phyloP scores from a whole-genome alignment of 2,797 vertebrate species.

The Melanotaenia boesemani region DNA sequence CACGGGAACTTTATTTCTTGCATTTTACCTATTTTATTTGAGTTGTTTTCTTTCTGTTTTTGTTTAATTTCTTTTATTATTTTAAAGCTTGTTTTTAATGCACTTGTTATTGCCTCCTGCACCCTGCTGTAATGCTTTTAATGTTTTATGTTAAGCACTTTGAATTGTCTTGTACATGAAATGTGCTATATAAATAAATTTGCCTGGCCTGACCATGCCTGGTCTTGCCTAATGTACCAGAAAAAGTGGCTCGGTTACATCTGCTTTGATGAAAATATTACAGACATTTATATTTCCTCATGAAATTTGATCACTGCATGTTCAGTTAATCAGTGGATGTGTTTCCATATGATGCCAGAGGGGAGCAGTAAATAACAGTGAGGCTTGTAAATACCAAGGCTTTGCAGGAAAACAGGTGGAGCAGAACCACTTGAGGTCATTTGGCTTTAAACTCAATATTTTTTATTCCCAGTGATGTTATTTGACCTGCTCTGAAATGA shows the following conservation, averaged over 20 bases:
- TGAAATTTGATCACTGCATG: not conserved
- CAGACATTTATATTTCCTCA: not conserved
- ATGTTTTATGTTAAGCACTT: too few species aligned
- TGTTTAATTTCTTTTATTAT: too few species aligned
- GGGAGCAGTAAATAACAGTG: conserved; percentile 22
- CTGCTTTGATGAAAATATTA: not conserved
- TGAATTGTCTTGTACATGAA: too few species aligned
- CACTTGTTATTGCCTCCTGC: too few species aligned
- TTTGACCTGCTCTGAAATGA: conserved; percentile 24
- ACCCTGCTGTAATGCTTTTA: too few species aligned
- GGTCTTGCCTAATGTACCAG: not conserved
- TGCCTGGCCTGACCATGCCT: too few species aligned
- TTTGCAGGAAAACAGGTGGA: conserved; percentile 63
- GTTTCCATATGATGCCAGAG: conserved; percentile 17
- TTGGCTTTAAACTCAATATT: conserved; percentile 44
- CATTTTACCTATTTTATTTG: too few species aligned
- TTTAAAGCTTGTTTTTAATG: too few species aligned
- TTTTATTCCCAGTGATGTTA: conserved; percentile 43
- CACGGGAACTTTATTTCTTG: too few species aligned
- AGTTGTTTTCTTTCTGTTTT: too few species aligned
- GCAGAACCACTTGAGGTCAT: conserved; percentile 29
- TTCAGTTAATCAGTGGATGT: not conserved
- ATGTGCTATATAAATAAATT: too few species aligned
- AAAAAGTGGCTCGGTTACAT: not conserved
- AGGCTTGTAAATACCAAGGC: not conserved